phyloP scores from a whole-genome alignment of 1,140 invertebrate species.

The Bombus waltoni region DNA sequence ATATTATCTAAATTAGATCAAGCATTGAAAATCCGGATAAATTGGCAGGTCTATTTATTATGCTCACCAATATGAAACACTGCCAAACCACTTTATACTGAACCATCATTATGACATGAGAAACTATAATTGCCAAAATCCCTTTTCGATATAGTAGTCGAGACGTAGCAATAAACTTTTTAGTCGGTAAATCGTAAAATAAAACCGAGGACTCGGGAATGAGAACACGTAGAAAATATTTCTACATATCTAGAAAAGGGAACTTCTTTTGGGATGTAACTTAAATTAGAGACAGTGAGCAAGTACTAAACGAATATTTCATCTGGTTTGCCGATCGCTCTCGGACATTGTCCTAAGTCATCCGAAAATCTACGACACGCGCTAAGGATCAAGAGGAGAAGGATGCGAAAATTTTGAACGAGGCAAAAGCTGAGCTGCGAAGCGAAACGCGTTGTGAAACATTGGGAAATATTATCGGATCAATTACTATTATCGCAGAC shows the following conservation, averaged over 20 bases:
- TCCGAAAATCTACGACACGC: background rate
- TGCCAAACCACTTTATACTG: constrained; percentile 50
- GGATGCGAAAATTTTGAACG: background rate
- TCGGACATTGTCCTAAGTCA: background rate
- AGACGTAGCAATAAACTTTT: constrained; percentile 27
- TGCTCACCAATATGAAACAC: constrained; percentile 58
- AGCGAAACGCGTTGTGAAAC: background rate
- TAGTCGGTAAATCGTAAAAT: constrained; percentile 13
- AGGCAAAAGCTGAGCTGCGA: too few species aligned
- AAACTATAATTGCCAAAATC: constrained; percentile 23
- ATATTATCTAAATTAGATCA: background rate
- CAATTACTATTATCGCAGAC: background rate
- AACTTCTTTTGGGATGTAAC: background rate
- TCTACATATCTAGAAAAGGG: constrained; percentile 35
- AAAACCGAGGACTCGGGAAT: background rate
- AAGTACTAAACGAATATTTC: background rate
- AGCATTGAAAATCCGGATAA: background rate
- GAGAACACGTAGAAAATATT: constrained; percentile 5
- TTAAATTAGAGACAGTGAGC: constrained; percentile 13
- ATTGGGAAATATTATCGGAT: constrained; percentile 7
- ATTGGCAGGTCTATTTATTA: constrained; percentile 21
- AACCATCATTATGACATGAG: constrained; percentile 3
- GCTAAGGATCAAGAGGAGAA: background rate
- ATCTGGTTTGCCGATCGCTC: constrained; percentile 38
- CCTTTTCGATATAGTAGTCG: constrained; percentile 40